Percentiles rank a stretch among this genome's conserved stretches.
phyloP scores from a whole-genome alignment of 2,888 invertebrate species.

The Horisme vitalbata region DNA sequence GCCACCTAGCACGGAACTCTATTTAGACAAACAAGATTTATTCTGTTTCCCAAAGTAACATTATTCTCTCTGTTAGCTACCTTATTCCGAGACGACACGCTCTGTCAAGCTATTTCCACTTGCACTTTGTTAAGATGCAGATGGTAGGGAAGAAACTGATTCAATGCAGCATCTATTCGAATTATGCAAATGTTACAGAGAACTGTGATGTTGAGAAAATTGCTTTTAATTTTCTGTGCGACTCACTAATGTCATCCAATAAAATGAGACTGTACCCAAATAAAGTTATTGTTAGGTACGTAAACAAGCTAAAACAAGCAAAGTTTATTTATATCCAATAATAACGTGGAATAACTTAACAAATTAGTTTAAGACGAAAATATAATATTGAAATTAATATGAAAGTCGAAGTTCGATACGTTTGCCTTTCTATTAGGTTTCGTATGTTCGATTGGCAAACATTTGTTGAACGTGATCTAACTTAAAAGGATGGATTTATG shows the following conservation, averaged over 20 bases:
- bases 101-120: conserved; percentile 28
- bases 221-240: conserved; percentile 1
- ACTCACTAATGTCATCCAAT: neutral
- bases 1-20: conserved; percentile 14
- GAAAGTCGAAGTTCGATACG: conserved; percentile 56
- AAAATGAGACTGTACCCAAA: neutral
- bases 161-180: conserved; percentile 8
- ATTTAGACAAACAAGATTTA: conserved; percentile 13
- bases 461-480: conserved; percentile 75
- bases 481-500: conserved; percentile 69
- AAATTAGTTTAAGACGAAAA: conserved; percentile 10
- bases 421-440: conserved; percentile 67
- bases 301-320: conserved; percentile 2
- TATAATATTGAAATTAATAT: conserved; percentile 46
- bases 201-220: neutral
- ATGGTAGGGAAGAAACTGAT: conserved; percentile 12
- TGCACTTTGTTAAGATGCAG: conserved; percentile 27
- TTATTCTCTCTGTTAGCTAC: conserved; percentile 20
- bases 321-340: neutral
- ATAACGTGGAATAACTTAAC: conserved; percentile 2
- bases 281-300: conserved; percentile 2
- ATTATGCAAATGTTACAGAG: neutral
- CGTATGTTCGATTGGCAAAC: conserved; percentile 66
- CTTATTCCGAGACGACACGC: conserved; percentile 27
- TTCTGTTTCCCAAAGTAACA: conserved; percentile 11